Base-by-base conservation (phyloP, 2,113 vertebrate species). In the Perca fluviatilis region DNA sequence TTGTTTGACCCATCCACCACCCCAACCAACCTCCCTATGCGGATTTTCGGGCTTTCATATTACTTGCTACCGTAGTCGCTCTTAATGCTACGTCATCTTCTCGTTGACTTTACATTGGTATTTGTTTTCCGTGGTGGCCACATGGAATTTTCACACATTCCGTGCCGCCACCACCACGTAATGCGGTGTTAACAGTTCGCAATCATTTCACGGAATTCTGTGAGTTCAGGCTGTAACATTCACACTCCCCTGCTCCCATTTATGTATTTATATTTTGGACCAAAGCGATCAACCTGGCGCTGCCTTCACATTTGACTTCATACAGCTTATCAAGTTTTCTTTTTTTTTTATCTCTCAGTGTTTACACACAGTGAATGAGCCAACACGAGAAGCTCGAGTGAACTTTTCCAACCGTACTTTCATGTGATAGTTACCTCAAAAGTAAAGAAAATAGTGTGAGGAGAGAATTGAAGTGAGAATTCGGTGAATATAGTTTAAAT, bases 381-480 rank as follows among this genome's bases (percentile, higher is more conserved):
- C 57, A 63, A 61, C 43, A 60, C 82, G 83, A 40, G 57, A 76
- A 83, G 64, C 46, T 47, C 0, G 10, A 25, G 25, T 23, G 27
- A 51, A 49, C 7, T 71, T 72, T 50, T 62, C 46, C 36, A n/a
- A 27, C 19, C 23, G 2, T 58, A 27, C n/a, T 36, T 27, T 64
- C 36, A 12, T 50, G 53, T 43, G 27, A 74, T 23, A n/a, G n/a
- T 14, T 27, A 21, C 36, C 25, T 54, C 11, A 27, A 16, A 64
- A 50, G 21, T 47, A 30, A 66, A 72, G 18, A 18, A 47, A 61
- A 46, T 16, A n/a, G 27, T 51, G 60, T 60, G 43, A 80, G n/a
- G n/a, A 18, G 12, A 63, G 21, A 63, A 3, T 1, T 6, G n/a
- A n/a, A 56, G 16, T 46, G 33, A 69, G 50, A 50, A 58, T 21